Percentiles rank a stretch among this genome's conserved stretches.
Conservation (phyloP, 2,888 invertebrate genomes). For the Galerucella pusilla region DNA sequence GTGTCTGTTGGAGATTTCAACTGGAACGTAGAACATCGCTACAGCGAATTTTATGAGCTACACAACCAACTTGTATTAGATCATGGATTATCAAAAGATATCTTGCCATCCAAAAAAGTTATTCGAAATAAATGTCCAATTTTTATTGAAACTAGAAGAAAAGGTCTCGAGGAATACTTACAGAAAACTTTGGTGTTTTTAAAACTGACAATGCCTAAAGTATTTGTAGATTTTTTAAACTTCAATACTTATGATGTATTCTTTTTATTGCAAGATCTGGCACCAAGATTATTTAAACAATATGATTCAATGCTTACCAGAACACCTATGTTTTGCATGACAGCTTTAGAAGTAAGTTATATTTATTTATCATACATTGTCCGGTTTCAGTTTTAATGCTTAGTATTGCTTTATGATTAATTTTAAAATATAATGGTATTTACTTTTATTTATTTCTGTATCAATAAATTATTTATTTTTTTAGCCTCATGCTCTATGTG, state of each 20-base stretch:
- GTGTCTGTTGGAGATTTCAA: slow-evolving; percentile 76
- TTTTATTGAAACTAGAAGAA: slow-evolving; percentile 86
- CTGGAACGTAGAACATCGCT: slow-evolving; percentile 89
- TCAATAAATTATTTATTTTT: slow-evolving; percentile 56
- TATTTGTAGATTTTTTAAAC: slow-evolving; percentile 86
- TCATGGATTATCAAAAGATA: slow-evolving; percentile 84
- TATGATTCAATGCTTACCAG: slow-evolving; percentile 76
- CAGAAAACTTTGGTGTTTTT: slow-evolving; percentile 80
- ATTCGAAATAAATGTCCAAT: slow-evolving; percentile 89
- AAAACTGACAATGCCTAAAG: slow-evolving; percentile 82
- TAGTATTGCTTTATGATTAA: background rate
- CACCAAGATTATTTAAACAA: slow-evolving; percentile 80
- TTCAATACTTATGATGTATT: slow-evolving; percentile 91
- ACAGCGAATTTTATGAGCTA: slow-evolving; percentile 89
- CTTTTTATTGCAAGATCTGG: slow-evolving; percentile 85
- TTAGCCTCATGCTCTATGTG: slow-evolving; percentile 90
- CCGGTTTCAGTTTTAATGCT: no score
- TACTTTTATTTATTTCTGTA: no score
- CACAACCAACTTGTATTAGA: slow-evolving; percentile 85
- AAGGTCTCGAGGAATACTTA: slow-evolving; percentile 84
- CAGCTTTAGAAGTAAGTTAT: slow-evolving; percentile 78
- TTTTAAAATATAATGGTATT: background rate
- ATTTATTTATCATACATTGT: background rate
- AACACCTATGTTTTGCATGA: slow-evolving; percentile 74
- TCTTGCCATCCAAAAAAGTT: slow-evolving; percentile 93